Evolutionary conservation across 2,888 invertebrate genomes (phyloP), one percentile per base, ranked within the genome.

Genomic region (Clunio marinus): DNA sequence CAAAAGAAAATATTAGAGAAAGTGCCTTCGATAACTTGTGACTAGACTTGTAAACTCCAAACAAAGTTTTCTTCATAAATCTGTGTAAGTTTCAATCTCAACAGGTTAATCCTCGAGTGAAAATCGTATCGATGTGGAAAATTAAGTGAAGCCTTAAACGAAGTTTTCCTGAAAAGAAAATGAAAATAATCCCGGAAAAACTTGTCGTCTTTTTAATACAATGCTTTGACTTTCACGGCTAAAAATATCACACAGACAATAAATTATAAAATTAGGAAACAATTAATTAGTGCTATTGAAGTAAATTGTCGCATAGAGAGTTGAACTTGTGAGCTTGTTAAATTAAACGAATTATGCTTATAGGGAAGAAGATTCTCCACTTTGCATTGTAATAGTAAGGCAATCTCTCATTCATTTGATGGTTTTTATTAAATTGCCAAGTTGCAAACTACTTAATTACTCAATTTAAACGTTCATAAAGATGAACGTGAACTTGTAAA

Each of bases 211-310:
- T 41, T 15, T 13, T 41, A 10, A 41, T 13, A 41, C 41, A 10
- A 41, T n/a, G 10, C 41, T 41, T 41, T 41, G n/a, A n/a, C 41
- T 41, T 41, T 5, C 10, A n/a, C 41, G 10, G 10, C 41, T 41
- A 3, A 2, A 41, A 35, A 60, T 60, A 35, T 37, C 17, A 17
- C 27, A 28, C n/a, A 3, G 32, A 41, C 45, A 15, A 41, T 63
- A 63, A 63, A 63, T 63, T 45, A 51, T 24, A 17, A 45, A 63
- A 63, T 45, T 63, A 63, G 63, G 63, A 63, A 63, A 27, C 63
- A 63, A 63, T 63, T 63, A 63, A 63, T 63, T 63, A 45, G 63
- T 63, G 63, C 41, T 63, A 63, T 63, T 63, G 63, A 45, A 63
- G 45, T 63, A 41, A 63, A 63, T 63, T 63, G 63, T 41, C 63